Evolutionary conservation across 2,888 invertebrate species (phyloP).

Genomic region (Stomorhina lunata): DNA sequence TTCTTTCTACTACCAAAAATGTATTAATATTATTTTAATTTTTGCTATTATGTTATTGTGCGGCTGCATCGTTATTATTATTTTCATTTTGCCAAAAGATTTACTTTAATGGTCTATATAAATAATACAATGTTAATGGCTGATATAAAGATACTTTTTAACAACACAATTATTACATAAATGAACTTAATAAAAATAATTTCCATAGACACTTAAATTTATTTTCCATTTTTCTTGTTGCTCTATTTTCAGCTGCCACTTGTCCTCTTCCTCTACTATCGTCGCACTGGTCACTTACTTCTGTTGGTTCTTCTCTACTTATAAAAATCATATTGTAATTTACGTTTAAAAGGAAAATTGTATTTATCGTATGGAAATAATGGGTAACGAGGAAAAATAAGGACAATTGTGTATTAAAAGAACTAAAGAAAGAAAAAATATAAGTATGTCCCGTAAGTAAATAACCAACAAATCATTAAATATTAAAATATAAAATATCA

Average conservation of each 20-base stretch:
- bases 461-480: conserved; percentile 49
- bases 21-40: neutral
- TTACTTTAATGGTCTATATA: conserved; percentile 53
- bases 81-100: conserved; percentile 54
- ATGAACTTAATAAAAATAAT: conserved; percentile 41
- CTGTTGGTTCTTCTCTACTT: neutral
- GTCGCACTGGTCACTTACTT: neutral
- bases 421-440: neutral
- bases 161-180: conserved; percentile 48
- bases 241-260: conserved; percentile 30
- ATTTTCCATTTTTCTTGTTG: neutral
- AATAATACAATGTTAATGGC: conserved; percentile 51
- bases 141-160: conserved; percentile 54
- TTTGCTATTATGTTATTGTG: neutral
- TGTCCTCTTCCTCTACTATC: neutral
- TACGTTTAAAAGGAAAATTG: neutral
- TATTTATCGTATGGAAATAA: neutral
- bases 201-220: conserved; percentile 1
- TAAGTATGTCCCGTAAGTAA: conserved; percentile 39
- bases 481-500: neutral
- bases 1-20: too few relatives aligned
- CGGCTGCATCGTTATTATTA: conserved; percentile 8
- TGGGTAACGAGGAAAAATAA: conserved; percentile 2
- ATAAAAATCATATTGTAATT: neutral
- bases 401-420: neutral